These are phyloP conservation scores for Rhea americana DNA, from an alignment of 2,113 vertebrate species.

Conservation along the genomic window DNA sequence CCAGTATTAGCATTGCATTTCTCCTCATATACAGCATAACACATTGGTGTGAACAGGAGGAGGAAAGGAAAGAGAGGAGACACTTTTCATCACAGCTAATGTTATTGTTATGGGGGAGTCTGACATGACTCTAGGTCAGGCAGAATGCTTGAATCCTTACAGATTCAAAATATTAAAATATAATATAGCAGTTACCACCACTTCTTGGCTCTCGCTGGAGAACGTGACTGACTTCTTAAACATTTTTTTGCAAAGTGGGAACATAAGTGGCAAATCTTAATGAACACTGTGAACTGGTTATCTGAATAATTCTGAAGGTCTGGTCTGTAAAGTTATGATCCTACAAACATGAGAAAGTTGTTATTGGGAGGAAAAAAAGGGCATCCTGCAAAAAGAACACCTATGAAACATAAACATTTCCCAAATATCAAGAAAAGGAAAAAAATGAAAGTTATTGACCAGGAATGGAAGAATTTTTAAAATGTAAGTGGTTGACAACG, in stretches of 20 bases:
- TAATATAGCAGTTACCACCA: background rate
- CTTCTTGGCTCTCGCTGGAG: background rate
- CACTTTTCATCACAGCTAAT: background rate
- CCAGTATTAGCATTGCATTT: no score
- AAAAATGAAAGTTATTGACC: background rate
- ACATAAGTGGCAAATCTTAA: background rate
- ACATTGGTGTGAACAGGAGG: no score
- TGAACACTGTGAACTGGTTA: background rate
- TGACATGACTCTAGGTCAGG: background rate
- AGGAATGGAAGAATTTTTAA: background rate
- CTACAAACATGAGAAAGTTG: background rate
- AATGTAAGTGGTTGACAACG: background rate
- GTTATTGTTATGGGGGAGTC: background rate
- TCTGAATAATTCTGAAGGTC: background rate
- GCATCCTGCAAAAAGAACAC: background rate
- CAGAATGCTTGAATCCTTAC: background rate
- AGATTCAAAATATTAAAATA: background rate
- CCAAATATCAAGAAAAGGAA: background rate
- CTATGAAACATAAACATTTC: background rate
- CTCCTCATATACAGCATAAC: no score
- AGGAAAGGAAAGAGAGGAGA: background rate
- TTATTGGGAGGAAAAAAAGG: accelerated
- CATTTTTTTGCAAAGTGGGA: background rate
- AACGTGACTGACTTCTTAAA: background rate
- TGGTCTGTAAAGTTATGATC: background rate